These are phyloP conservation scores for Caenorhabditis sinica DNA, from an alignment of 2,888 invertebrate species.

Conservation along the genomic window DNA sequence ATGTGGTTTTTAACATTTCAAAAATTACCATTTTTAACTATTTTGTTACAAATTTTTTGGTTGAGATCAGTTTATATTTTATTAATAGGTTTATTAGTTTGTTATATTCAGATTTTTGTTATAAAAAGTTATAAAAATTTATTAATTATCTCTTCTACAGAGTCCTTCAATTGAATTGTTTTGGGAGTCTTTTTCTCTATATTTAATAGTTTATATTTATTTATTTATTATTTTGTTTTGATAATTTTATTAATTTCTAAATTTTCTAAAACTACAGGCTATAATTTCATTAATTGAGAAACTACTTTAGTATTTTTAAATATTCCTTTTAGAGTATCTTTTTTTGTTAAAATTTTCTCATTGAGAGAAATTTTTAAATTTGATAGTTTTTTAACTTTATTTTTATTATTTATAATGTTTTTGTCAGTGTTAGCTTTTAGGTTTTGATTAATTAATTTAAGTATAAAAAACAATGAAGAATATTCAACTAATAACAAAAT, in stretches of 20 bases:
- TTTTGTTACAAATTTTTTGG: conserved; percentile 71
- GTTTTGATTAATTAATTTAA: conserved; percentile 84
- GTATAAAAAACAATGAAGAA: conserved; percentile 65
- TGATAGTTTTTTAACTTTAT: conserved; percentile 67
- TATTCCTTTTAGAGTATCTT: conserved; percentile 72
- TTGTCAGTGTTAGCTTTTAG: conserved; percentile 85
- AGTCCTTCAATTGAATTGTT: conserved; percentile 84
- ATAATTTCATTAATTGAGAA: conserved; percentile 70
- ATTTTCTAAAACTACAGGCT: conserved; percentile 50
- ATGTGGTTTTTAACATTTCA: conserved; percentile 77
- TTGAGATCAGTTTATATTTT: conserved; percentile 64
- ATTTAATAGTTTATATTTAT: conserved; percentile 69
- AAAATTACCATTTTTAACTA: conserved; percentile 88
- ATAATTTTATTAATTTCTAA: conserved; percentile 70
- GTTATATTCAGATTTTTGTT: conserved; percentile 73
- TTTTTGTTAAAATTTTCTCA: conserved; percentile 75
- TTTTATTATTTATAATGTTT: conserved; percentile 69
- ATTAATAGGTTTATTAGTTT: conserved; percentile 69
- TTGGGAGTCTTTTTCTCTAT: conserved; percentile 69
- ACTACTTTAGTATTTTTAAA: conserved; percentile 72
- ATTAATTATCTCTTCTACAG: conserved; percentile 72
- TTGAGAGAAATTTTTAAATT: conserved; percentile 68
- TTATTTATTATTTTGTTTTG: conserved; percentile 74
- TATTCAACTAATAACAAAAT: conserved; percentile 59
- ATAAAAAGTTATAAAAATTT: conserved; percentile 73